Conservation (phyloP, 1,140 invertebrate genomes). For the Drosophila oshimai region DNA sequence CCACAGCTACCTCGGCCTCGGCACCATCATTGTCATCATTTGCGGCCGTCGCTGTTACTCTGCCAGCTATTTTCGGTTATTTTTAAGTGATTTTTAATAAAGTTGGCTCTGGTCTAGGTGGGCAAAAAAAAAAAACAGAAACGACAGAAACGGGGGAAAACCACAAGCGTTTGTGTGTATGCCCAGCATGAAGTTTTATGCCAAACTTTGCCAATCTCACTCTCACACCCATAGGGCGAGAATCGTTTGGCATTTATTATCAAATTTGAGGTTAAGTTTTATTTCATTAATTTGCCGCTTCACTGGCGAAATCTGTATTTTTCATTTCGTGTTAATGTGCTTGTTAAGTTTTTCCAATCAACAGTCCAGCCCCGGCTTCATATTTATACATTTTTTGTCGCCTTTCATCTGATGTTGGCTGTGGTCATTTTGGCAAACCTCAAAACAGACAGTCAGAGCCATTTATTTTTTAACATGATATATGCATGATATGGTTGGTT, state of each 20-base stretch:
- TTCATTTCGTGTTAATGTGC: conserved; percentile 22
- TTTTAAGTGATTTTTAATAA: conserved; percentile 81
- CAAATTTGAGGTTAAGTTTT: conserved; percentile 59
- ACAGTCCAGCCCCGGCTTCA: conserved; percentile 10
- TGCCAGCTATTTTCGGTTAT: conserved; percentile 72
- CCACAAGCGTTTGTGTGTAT: conserved; percentile 37
- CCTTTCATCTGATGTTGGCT: conserved; percentile 7
- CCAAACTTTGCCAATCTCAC: conserved; percentile 46
- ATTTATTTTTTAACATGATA: conserved; percentile 17
- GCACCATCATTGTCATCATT: conserved; percentile 39
- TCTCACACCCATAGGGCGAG: conserved; percentile 13
- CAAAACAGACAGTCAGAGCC: conserved; percentile 23
- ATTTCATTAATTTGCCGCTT: conserved; percentile 66
- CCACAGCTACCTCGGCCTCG: not conserved
- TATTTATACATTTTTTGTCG: not conserved
- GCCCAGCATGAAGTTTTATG: conserved; percentile 46
- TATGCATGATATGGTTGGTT: not conserved
- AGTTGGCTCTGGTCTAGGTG: conserved; percentile 50
- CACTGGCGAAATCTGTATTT: conserved; percentile 26
- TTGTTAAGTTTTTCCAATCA: conserved; percentile 49
- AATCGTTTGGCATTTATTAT: conserved; percentile 56
- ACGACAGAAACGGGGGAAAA: conserved; percentile 6
- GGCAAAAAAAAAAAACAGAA: conserved; percentile 2
- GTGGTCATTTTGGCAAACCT: conserved; percentile 27
- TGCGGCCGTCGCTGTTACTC: conserved; percentile 32